Conservation (phyloP, 2,888 invertebrate species). For the Polymixis flavicincta region DNA sequence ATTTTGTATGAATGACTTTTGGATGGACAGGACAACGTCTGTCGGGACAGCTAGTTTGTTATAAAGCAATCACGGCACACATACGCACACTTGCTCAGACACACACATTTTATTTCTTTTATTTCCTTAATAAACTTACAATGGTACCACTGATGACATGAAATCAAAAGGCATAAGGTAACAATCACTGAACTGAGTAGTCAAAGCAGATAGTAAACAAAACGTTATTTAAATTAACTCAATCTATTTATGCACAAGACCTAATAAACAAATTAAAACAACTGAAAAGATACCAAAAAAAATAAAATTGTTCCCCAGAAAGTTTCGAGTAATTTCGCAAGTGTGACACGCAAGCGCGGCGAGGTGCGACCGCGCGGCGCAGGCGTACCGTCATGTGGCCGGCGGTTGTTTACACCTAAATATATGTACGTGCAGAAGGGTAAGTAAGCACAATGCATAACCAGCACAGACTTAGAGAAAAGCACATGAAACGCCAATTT, state of each 20-base stretch:
- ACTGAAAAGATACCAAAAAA: slow-evolving; percentile 12
- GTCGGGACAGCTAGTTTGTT: too few relatives aligned
- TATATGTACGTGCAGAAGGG: slow-evolving; percentile 28
- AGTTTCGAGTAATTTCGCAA: slow-evolving; percentile 63
- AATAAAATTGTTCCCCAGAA: slow-evolving; percentile 50
- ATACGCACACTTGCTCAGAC: not conserved
- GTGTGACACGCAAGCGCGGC: slow-evolving; percentile 67
- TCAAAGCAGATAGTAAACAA: not conserved
- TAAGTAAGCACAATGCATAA: not conserved
- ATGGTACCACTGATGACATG: not conserved
- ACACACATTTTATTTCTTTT: not conserved
- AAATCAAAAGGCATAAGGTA: not conserved
- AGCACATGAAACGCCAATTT: not conserved
- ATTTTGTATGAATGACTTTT: too few relatives aligned
- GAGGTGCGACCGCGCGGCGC: slow-evolving; percentile 64
- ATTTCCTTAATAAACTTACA: not conserved
- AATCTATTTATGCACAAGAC: not conserved
- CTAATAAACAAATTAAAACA: slow-evolving; percentile 22
- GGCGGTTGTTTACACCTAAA: slow-evolving; percentile 68
- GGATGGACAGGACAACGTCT: too few relatives aligned
- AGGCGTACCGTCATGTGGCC: slow-evolving; percentile 66
- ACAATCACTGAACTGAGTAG: not conserved
- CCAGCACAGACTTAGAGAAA: not conserved
- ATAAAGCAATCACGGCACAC: not conserved
- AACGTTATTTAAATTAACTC: slow-evolving; percentile 10